Conservation (phyloP, 2,888 invertebrate genomes). For the Yponomeuta malinellus region DNA sequence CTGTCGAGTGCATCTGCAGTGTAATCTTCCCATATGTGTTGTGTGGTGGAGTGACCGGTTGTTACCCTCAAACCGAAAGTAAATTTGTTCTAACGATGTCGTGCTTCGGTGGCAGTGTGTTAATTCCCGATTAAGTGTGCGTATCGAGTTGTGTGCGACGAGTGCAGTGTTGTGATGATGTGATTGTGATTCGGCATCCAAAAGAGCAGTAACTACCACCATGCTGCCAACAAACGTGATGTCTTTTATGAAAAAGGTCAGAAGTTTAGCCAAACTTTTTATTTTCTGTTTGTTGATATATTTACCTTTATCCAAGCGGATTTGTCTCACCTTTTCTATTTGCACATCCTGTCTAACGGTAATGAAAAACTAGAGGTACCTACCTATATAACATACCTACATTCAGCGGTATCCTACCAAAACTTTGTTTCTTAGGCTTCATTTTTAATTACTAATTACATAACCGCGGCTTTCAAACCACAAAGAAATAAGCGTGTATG, state of each 20-base stretch:
- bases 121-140: conserved; percentile 52
- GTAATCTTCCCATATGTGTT: background rate
- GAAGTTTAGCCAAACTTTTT: conserved; percentile 28
- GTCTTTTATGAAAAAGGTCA: conserved; percentile 95
- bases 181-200: background rate
- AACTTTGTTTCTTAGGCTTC: no score
- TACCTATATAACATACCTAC: background rate
- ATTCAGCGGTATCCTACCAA: no score
- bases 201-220: conserved; percentile 47
- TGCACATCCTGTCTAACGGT: background rate
- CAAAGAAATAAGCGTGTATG: no score
- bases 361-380: conserved; percentile 15
- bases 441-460: no score
- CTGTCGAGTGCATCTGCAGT: background rate
- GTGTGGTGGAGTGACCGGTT: background rate
- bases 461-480: no score
- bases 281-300: no score
- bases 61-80: background rate
- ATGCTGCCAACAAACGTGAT: conserved; percentile 94
- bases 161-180: conserved; percentile 34
- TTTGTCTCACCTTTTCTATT: conserved; percentile 13
- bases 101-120: conserved; percentile 52
- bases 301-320: conserved; percentile 17
- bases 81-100: conserved; percentile 37
- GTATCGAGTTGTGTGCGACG: conserved; percentile 19